Evolutionary conservation across 2,888 invertebrate species (phyloP).

Genomic region (Oscheius onirici): DNA sequence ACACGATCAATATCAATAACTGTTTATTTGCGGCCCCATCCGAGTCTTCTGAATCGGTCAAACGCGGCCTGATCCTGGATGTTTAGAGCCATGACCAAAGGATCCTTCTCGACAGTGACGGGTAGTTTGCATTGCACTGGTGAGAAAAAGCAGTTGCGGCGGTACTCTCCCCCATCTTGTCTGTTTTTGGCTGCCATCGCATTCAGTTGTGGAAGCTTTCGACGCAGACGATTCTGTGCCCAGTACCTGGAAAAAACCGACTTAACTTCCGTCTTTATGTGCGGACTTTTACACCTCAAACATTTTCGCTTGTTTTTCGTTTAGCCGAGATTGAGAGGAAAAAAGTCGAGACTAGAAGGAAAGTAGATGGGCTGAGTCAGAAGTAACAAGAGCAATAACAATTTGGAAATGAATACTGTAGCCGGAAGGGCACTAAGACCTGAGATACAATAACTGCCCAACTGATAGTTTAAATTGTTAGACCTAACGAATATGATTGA

Average conservation of each 20-base stretch:
- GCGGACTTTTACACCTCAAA: too few species aligned
- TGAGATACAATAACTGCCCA: too few species aligned
- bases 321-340: neutral
- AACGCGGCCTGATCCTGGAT: neutral
- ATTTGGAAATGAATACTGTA: too few species aligned
- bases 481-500: too few species aligned
- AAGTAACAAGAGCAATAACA: too few species aligned
- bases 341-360: too few species aligned
- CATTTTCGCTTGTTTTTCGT: neutral
- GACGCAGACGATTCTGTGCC: conserved; percentile 19
- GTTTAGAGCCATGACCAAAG: conserved; percentile 13
- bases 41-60: conserved; percentile 6
- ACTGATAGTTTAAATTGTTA: too few species aligned
- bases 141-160: conserved; percentile 35
- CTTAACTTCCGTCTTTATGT: neutral
- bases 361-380: too few species aligned
- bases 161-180: conserved; percentile 7
- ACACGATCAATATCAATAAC: neutral
- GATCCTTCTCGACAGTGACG: conserved; percentile 17
- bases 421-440: too few species aligned
- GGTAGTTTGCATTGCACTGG: conserved; percentile 35
- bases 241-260: conserved; percentile 23
- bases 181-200: conserved; percentile 9
- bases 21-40: neutral
- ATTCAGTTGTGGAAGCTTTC: conserved; percentile 11